Evolutionary conservation across 2,113 vertebrate genomes (phyloP), one percentile per base, ranked within the genome.

Genomic region (Empidonax traillii): DNA sequence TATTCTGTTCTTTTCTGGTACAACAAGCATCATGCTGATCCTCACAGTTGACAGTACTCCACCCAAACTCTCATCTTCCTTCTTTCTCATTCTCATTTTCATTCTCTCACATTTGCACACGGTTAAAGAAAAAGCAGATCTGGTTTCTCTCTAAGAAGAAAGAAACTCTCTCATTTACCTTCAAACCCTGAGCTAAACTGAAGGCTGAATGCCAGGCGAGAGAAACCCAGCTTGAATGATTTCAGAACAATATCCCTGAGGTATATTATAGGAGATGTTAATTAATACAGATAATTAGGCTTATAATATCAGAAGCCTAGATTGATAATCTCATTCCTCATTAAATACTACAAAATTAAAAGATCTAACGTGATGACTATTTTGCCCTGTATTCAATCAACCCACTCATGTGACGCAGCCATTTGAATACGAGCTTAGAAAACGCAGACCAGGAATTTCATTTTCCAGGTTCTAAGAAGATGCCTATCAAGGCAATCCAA

Each of bases 271-370:
- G 58, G 71, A 95, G 71, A 90, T 71, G 82, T 91, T 94, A 96
- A 96, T 96, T 95, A 96, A 95, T 67, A 94, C 46, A 96, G 87
- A 85, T 91, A 96, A 91, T 94, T 88, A 78, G 47, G 5, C 11
- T 84, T 93, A 90, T 71, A 89, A 63, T 78, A 93, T 77, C 83
- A 94, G 80, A 79, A 69, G 33, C 68, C 52, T 87, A 89, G 78
- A 83, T 63, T 91, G 75, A 93, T 94, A 95, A 95, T 51, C 87
- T 93, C 55, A 71, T 83, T 96, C 86, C 74, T 96, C 78, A 93
- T 95, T 96, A 96, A 78, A 83, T 74, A 51, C n/a, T 35, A 87
- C 59, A 69, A 93, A 97, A 96, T 95, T 87, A 91, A 91, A 94
- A 88, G 90, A 94, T 90, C 75, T 71, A 53, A 85, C 37, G 35